phyloP scores from a whole-genome alignment of 2,797 vertebrate genomes.

The Siniperca scherzeri region DNA sequence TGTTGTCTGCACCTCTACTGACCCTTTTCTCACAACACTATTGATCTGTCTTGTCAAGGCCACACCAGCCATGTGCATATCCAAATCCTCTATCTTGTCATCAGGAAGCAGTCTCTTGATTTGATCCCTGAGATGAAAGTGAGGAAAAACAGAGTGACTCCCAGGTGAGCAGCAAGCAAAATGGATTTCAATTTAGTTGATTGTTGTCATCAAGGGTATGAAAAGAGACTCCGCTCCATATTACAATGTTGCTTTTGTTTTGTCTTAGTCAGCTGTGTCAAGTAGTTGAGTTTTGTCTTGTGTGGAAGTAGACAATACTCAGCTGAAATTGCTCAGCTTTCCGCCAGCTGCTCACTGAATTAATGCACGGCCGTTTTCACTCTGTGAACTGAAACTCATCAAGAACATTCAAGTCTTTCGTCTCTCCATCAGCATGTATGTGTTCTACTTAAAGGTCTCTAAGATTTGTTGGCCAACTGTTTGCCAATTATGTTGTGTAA shows the following conservation, averaged over 20 bases:
- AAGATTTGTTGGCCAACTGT: conserved; percentile 52
- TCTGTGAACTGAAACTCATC: conserved; percentile 44
- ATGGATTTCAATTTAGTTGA: conserved; percentile 60
- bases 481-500: conserved; percentile 48
- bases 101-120: conserved; percentile 52
- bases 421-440: conserved; percentile 45
- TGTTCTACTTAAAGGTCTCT: conserved; percentile 40
- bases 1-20: conserved; percentile 66
- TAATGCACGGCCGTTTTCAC: conserved; percentile 26
- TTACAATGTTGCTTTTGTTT: conserved; percentile 44
- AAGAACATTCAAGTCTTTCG: conserved; percentile 40
- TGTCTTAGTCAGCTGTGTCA: conserved; percentile 34
- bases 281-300: conserved; percentile 24
- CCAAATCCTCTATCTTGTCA: conserved; percentile 59
- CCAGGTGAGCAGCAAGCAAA: conserved; percentile 49
- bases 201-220: conserved; percentile 48
- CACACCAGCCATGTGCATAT: conserved; percentile 38
- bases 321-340: conserved; percentile 32
- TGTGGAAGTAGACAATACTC: conserved; percentile 20
- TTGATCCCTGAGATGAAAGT: conserved; percentile 66
- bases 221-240: conserved; percentile 21
- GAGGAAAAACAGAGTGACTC: conserved; percentile 31
- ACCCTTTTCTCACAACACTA: conserved; percentile 65
- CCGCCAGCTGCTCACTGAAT: conserved; percentile 49
- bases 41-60: conserved; percentile 70